Percentiles rank a stretch among this genome's conserved stretches.
These are phyloP conservation scores for Leucophora obtusa DNA, from an alignment of 2,888 invertebrate species.

Conservation along the genomic window DNA sequence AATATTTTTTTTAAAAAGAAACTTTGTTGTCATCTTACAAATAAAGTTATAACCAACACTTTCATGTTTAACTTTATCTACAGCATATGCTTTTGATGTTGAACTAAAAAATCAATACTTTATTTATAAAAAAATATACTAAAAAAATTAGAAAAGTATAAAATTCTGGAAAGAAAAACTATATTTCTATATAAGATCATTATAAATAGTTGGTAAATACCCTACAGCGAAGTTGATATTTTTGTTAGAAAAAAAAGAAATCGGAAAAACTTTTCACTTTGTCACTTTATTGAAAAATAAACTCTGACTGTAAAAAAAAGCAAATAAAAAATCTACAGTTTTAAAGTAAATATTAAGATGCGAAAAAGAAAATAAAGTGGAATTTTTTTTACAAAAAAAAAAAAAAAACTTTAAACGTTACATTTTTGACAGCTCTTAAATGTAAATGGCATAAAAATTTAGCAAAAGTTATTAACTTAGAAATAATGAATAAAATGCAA, in stretches of 20 bases:
- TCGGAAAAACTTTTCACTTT: constrained; percentile 47
- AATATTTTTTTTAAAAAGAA: constrained; percentile 13
- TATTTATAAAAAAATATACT: constrained; percentile 12
- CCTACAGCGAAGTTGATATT: constrained; percentile 38
- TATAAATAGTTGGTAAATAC: constrained; percentile 26
- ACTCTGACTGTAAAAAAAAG: constrained; percentile 23
- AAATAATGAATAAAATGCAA: constrained; percentile 25
- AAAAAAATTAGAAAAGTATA: neutral
- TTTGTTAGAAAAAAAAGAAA: neutral
- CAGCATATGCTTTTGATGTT: constrained; percentile 57
- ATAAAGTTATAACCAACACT: constrained; percentile 54
- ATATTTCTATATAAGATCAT: neutral
- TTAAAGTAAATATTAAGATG: constrained; percentile 13
- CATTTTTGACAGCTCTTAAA: constrained; percentile 57
- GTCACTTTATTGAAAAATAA: constrained; percentile 52
- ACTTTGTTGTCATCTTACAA: constrained; percentile 50
- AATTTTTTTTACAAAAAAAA: constrained; percentile 28
- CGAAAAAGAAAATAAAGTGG: constrained; percentile 1
- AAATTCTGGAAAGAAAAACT: neutral
- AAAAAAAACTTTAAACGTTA: constrained; percentile 40
- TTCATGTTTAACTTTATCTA: constrained; percentile 50
- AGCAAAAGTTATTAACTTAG: constrained; percentile 28
- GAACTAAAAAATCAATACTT: constrained; percentile 40
- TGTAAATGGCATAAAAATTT: constrained; percentile 36
- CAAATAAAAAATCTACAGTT: constrained; percentile 22